Base-by-base conservation (phyloP, 2,888 invertebrate species). In the Esperia sulphurella region DNA sequence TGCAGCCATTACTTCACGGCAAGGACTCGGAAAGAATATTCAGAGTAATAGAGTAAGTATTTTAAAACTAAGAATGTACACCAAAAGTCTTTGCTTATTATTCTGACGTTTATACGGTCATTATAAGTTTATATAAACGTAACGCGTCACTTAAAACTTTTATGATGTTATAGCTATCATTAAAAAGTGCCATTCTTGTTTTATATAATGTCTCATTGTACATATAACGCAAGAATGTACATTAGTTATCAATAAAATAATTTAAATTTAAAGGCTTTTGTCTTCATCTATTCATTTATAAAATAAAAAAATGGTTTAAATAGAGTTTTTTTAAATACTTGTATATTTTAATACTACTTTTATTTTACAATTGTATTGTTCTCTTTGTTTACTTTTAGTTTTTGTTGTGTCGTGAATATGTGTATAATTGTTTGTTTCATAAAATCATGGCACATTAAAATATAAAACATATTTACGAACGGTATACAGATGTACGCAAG, bases 41-140 rank as follows among this genome's bases (percentile, higher is more conserved):
- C 71, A 92, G 91, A 83, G 91, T 92, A 54, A 91, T 93, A 69
- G 93, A 94, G 94, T 94, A 90, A 93, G 94, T 92, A 39, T n/a
- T 13, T 13, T 38, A 13, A 12, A 38, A 13, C 13, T 38, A 6
- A 13, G 5, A 13, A 38, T 38, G n/a, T n/a, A 30, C 30, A 8
- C 6, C 30, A 30, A 30, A 8, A 30, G 8, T 30, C 8, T 30
- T 30, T 30, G 5, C 30, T 7, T 30, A 5, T 7, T 30, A 8
- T 30, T 30, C 30, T 30, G 8, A 30, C 8, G 5, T 30, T 7
- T 30, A 5, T 37, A 37, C 37, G 12, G 6, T n/a, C 8, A 9
- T 8, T 37, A 37, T 30, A 30, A 5, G 5, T 7, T 8, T 30
- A 30, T 30, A 30, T 30, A 30, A 30, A 33, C n/a, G n/a, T n/a